phyloP scores from a whole-genome alignment of 2,888 invertebrate species.

The Drepanosiphum platanoidis region DNA sequence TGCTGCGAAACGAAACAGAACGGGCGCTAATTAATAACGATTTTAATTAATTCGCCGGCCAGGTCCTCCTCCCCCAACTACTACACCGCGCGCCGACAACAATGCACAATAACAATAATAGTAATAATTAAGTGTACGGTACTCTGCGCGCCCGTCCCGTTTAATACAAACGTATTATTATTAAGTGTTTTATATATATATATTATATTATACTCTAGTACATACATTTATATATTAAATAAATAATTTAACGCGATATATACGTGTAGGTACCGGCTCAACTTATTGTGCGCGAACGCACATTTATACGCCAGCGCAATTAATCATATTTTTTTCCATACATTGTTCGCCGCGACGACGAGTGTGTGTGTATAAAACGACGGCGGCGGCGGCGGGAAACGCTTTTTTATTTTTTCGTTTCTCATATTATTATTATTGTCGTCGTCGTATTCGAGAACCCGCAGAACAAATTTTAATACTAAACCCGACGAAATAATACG shows the following conservation, averaged over 20 bases:
- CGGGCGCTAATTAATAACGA: not conserved
- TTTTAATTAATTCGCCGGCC: not conserved
- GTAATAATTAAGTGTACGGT: too few relatives aligned
- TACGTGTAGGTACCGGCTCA: not conserved
- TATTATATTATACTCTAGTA: not conserved
- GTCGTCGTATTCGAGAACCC: not conserved
- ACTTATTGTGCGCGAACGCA: not conserved
- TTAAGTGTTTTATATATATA: not conserved
- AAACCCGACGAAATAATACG: too few relatives aligned
- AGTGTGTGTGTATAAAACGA: not conserved
- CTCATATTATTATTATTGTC: too few relatives aligned
- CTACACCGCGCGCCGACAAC: not conserved
- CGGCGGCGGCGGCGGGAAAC: too few relatives aligned
- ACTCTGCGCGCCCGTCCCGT: too few relatives aligned
- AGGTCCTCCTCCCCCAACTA: too few relatives aligned
- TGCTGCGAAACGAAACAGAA: constrained; percentile 13
- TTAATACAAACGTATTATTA: not conserved
- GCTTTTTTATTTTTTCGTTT: not conserved
- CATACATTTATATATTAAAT: too few relatives aligned
- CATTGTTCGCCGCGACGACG: not conserved
- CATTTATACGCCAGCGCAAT: not conserved
- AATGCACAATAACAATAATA: not conserved
- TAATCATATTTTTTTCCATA: not conserved
- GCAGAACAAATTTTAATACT: too few relatives aligned
- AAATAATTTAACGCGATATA: too few relatives aligned